Evolutionary conservation across 2,113 vertebrate species (phyloP).

Genomic region (Calidris pygmaea): DNA sequence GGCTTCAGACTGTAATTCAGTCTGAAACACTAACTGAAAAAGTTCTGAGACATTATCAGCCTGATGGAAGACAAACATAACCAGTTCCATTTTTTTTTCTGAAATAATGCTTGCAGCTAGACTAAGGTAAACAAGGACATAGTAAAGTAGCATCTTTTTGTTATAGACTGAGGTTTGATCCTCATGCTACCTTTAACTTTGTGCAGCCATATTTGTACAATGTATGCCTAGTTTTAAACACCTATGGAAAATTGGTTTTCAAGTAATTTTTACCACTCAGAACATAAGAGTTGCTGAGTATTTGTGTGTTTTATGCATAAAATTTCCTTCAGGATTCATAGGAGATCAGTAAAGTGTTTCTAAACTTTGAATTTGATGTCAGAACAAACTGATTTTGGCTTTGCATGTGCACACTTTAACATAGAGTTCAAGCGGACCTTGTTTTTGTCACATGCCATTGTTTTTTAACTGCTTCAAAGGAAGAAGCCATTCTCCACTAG

Average conservation of each 20-base stretch:
- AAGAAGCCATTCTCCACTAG: background rate
- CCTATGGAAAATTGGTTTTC: background rate
- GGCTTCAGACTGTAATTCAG: background rate
- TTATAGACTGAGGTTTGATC: background rate
- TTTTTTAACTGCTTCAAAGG: background rate
- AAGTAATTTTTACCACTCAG: background rate
- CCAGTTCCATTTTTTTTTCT: background rate
- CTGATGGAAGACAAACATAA: background rate
- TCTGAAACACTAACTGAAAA: background rate
- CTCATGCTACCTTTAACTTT: background rate
- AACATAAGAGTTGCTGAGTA: background rate
- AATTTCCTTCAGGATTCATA: background rate
- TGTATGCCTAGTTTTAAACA: background rate
- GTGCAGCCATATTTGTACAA: background rate
- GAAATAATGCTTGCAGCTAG: background rate
- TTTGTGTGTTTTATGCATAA: background rate
- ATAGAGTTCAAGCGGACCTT: background rate
- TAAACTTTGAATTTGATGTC: background rate
- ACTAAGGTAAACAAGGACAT: background rate
- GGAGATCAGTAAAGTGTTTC: background rate
- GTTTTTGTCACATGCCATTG: background rate
- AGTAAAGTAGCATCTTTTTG: background rate
- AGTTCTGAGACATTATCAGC: background rate
- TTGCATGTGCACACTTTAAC: background rate
- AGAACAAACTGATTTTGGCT: background rate